Evolutionary conservation across 2,797 vertebrate species (phyloP).

Genomic region (Eptatretus atami): DNA sequence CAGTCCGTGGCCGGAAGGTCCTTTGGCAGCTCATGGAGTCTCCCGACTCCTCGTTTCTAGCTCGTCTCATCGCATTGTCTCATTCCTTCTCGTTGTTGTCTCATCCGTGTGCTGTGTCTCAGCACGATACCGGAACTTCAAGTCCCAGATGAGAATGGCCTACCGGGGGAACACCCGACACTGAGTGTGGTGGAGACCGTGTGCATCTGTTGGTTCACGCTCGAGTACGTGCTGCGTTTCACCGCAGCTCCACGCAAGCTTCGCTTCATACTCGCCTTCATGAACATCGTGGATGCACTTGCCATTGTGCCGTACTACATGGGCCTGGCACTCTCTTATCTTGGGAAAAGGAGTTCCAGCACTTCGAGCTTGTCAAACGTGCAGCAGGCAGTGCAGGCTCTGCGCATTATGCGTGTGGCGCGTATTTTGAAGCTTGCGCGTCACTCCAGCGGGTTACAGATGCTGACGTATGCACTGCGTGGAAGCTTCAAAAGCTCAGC

Average conservation of each 20-base stretch:
- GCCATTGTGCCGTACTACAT: constrained; percentile 77
- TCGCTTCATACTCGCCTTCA: constrained; percentile 47
- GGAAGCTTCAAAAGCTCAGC: constrained; percentile 65
- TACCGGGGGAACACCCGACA: constrained; percentile 44
- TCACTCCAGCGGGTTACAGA: constrained; percentile 72
- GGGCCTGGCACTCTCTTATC: constrained; percentile 42
- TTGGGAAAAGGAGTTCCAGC: constrained; percentile 23
- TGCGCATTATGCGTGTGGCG: constrained; percentile 64
- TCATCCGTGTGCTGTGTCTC: constrained; percentile 69
- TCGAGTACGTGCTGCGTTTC: constrained; percentile 52
- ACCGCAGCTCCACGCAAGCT: constrained; percentile 52
- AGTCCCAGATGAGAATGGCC: constrained; percentile 19
- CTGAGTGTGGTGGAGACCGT: constrained; percentile 59
- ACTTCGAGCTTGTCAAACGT: constrained; percentile 66
- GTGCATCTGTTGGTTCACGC: constrained; percentile 74
- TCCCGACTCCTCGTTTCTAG: constrained; percentile 45
- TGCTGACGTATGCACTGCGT: constrained; percentile 66
- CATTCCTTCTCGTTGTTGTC: constrained; percentile 50
- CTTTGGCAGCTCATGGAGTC: constrained; percentile 86
- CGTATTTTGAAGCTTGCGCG: constrained; percentile 81
- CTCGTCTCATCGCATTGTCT: constrained; percentile 45
- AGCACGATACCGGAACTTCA: constrained; percentile 77
- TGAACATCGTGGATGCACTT: constrained; percentile 70
- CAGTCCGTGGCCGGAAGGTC: constrained; percentile 28
- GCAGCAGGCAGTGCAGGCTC: constrained; percentile 68